Base-by-base conservation (phyloP, 1,140 invertebrate species). In the Drosophila bifasciata region DNA sequence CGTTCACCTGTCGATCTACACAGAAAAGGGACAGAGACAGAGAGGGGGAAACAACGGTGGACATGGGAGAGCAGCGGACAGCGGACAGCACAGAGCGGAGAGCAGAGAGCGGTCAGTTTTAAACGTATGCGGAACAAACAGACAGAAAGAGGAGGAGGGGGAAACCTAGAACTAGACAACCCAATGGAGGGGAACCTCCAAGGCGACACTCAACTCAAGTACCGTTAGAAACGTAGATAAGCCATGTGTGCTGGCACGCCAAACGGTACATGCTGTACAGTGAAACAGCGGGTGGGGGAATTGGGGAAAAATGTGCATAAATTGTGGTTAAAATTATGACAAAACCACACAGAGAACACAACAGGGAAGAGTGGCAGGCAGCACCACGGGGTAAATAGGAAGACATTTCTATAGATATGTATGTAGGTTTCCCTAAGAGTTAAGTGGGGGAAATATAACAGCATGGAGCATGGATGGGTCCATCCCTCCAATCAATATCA, bases 151-250 rank as follows among this genome's bases (percentile, higher is more conserved):
- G 49, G 11, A 9, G 19, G 3, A 39, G 49, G 46, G 52, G 40
- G 23, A 19, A 17, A 23, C 40, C 19, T 25, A 25, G 23, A 25
- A 25, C 23, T 25, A 36, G 4, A 36, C 32, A 36, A 36, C 32
- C 11, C 32, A 36, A 32, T 32, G 9, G 28, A 3, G 11, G 3
- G 11, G 32, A 36, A 36, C 32, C 32, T 36, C 32, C 32, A 36
- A 11, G 13, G 32, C 4, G 32, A 36, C 32, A 36, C 32, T 36
- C 32, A 36, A 36, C 32, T 28, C 44, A 43, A 19, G 43, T 81
- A 57, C 81, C 81, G 81, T 85, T 85, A 86, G 83, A 86, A 70
- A 74, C 63, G 41, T 78, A 36, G 83, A 77, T 85, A 84, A 84
- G 67, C 69, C 44, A 17, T 50, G 55, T 50, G 55, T 50, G 28